Conservation (phyloP, 2,113 vertebrate species). For the Megaptera novaeangliae region DNA sequence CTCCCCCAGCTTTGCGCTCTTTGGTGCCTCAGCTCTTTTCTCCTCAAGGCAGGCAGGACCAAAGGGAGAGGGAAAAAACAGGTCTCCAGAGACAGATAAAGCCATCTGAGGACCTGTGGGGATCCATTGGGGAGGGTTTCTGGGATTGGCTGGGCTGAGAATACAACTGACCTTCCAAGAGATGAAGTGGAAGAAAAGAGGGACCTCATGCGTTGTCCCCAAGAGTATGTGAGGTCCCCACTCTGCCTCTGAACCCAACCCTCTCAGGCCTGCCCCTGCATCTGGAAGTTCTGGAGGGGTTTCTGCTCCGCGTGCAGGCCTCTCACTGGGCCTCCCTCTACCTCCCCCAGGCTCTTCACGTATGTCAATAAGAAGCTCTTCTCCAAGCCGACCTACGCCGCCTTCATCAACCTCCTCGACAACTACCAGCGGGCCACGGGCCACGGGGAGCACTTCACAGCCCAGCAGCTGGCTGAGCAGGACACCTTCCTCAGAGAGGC, state of each 20-base stretch:
- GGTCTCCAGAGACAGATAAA: not conserved
- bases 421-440: conserved; percentile 90
- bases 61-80: not conserved
- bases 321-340: not conserved
- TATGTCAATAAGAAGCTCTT: conserved; percentile 87
- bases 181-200: not conserved
- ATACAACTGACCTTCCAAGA: not conserved
- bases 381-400: conserved; percentile 89
- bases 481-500: conserved; percentile 86
- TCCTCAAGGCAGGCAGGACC: not conserved
- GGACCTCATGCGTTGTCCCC: not conserved
- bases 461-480: conserved; percentile 88
- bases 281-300: not conserved
- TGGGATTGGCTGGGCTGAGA: not conserved
- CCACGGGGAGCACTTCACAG: conserved; percentile 81
- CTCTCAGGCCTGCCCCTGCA: not conserved
- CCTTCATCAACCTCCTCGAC: conserved; percentile 89
- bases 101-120: not conserved
- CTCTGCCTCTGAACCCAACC: not conserved
- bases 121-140: not conserved
- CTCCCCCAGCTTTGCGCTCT: not conserved
- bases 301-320: not conserved
- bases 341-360: conserved; percentile 84
- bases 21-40: not conserved
- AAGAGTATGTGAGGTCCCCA: not conserved